Evolutionary conservation across 2,888 invertebrate species (phyloP).

Genomic region (Dasypogon diadema): DNA sequence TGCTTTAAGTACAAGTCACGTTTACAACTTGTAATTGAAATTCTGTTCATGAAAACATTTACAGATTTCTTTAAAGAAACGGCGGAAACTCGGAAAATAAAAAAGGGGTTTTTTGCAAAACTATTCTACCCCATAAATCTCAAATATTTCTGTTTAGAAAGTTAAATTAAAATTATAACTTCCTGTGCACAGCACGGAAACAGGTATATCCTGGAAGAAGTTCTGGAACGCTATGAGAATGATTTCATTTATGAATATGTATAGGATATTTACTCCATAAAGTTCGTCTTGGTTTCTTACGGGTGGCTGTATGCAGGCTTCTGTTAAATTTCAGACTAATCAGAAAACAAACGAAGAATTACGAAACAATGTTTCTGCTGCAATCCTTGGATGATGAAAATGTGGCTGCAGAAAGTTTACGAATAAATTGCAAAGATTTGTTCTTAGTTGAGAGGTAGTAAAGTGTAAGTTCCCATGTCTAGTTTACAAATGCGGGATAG

Average conservation of each 20-base stretch:
- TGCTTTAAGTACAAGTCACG: background rate
- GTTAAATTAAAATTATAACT: background rate
- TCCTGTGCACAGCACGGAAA: background rate
- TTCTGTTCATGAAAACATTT: background rate
- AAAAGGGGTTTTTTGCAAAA: too few relatives aligned
- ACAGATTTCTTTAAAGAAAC: background rate
- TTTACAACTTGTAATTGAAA: background rate
- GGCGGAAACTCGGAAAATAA: background rate
- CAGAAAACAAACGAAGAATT: background rate
- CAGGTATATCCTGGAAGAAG: too few relatives aligned
- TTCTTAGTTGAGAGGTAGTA: too few relatives aligned
- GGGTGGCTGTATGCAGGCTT: background rate
- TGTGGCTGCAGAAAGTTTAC: background rate
- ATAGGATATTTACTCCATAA: background rate
- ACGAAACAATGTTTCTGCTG: background rate
- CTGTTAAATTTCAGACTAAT: background rate
- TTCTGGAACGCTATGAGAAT: background rate
- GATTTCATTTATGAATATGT: background rate
- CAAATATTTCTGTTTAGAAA: background rate
- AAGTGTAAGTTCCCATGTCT: too few relatives aligned
- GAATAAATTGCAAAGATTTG: too few relatives aligned
- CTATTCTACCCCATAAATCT: background rate
- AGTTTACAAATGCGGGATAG: too few relatives aligned
- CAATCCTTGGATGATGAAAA: background rate
- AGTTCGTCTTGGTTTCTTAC: background rate